Base-by-base conservation (phyloP, 1,140 invertebrate genomes). In the Bombus pyrosoma region DNA sequence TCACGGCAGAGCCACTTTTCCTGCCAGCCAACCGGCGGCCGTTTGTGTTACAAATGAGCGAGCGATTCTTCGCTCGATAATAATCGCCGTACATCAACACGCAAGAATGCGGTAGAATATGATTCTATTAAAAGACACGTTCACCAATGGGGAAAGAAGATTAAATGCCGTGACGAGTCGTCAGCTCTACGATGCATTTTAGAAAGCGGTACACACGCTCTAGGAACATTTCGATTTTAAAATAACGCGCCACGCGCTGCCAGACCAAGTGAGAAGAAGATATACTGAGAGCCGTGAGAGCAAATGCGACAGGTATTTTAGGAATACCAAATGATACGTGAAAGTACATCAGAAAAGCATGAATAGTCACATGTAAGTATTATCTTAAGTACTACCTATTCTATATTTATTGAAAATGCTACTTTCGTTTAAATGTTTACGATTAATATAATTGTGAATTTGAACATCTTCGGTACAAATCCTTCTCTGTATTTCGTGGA, bases 121-220 rank as follows among this genome's bases (percentile, higher is more conserved):
- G 72, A 41, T 62, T 81, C 69, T 81, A 59, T 75, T 66, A 37
- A 82, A 62, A 41, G 71, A 74, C 71, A 39, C 72, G 64, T 66
- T 66, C 39, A 22, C 37, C 37, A 59, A 81, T 59, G 47, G 64
- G 41, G 25, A 73, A 73, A 73, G 68, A 81, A 72, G 68, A 81
- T 72, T 72, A 81, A 81, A 72, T 43, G 68, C 37, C 37, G 37
- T 32, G 79, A 62, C 68, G 66, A 72, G 37, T 22, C 28, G 32
- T 22, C 18, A 57, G 41, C 25, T 59, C 22, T 32, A 28, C 22
- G 73, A 78, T 22, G 57, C 41, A 6, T 53, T 80, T 53, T 53
- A 37, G 32, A 79, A 47, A 64, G 57, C 28, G n/a, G 69, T 41
- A 41, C 28, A 41, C 28, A 41, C 9, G 34, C 1, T 28, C 4